Evolutionary conservation across 2,113 vertebrate species (phyloP).

Genomic region (Garra rufa): DNA sequence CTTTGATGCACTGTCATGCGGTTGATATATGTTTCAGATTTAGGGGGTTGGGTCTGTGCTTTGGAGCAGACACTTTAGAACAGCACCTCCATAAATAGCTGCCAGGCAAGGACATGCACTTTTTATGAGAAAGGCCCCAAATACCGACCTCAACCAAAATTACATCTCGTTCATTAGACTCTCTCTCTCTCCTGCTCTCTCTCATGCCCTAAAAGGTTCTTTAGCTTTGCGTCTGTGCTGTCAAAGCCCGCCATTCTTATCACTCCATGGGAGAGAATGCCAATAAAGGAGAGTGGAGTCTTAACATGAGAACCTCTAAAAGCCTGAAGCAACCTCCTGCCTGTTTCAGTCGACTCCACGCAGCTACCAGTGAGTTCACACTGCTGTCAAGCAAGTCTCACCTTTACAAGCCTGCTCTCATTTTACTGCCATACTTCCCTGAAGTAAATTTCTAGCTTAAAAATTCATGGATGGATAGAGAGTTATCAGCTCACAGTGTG

Average conservation of each 20-base stretch:
- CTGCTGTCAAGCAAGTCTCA: constrained; percentile 31
- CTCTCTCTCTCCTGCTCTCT: constrained; percentile 54
- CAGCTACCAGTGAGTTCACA: constrained; percentile 6
- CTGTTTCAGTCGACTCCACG: not conserved
- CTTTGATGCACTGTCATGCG: constrained; percentile 9
- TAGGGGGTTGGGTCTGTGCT: constrained; percentile 16
- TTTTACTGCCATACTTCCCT: not conserved
- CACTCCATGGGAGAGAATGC: not conserved
- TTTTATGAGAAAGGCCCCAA: constrained; percentile 61
- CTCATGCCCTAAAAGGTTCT: constrained; percentile 53
- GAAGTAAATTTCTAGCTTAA: not conserved
- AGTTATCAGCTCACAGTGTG: constrained; percentile 12
- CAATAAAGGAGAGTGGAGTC: constrained; percentile 37
- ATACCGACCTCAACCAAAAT: constrained; percentile 65
- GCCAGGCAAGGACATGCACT: constrained; percentile 65
- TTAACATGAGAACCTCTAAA: constrained; percentile 24
- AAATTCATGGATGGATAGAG: not conserved
- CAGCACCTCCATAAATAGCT: constrained; percentile 66
- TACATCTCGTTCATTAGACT: constrained; percentile 72
- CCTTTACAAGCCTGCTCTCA: constrained; percentile 38
- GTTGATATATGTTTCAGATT: constrained; percentile 28
- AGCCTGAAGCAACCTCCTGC: not conserved
- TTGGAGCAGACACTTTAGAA: constrained; percentile 21
- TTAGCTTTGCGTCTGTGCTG: constrained; percentile 12
- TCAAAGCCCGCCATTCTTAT: constrained; percentile 14